These are phyloP conservation scores for Sarcophaga variegata DNA, from an alignment of 2,888 invertebrate species.

Conservation along the genomic window DNA sequence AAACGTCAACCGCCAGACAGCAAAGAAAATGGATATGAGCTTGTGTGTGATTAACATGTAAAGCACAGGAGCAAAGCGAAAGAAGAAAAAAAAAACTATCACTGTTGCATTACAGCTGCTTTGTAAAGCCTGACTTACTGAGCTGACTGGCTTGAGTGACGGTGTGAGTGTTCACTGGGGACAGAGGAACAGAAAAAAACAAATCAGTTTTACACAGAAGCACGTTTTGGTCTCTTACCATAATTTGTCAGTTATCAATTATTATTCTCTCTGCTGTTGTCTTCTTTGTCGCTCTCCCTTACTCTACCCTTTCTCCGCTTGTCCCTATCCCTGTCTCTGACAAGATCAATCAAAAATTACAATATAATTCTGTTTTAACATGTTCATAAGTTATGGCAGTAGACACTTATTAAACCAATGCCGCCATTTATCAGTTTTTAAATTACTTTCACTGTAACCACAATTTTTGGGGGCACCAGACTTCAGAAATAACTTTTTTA, in stretches of 20 bases:
- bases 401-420: conserved; percentile 46
- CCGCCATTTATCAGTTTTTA: conserved; percentile 60
- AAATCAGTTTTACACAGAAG: conserved; percentile 24
- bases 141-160: background rate
- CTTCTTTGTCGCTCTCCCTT: no score
- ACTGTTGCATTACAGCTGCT: conserved; percentile 18
- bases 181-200: background rate
- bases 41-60: conserved; percentile 42
- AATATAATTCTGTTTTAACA: conserved; percentile 9
- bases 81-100: conserved; percentile 25
- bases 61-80: conserved; percentile 14
- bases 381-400: conserved; percentile 9
- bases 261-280: conserved; percentile 16
- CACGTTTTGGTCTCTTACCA: conserved; percentile 53
- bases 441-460: conserved; percentile 64
- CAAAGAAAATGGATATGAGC: background rate
- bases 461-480: background rate
- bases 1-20: conserved; percentile 42
- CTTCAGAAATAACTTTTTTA: background rate
- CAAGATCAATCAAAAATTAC: conserved; percentile 67
- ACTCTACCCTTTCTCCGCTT: no score
- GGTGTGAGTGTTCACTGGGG: background rate
- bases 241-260: conserved; percentile 68
- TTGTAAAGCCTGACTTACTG: conserved; percentile 6
- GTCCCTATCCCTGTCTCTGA: background rate